phyloP scores from a whole-genome alignment of 2,888 invertebrate genomes.

The Eupithecia abbreviata region DNA sequence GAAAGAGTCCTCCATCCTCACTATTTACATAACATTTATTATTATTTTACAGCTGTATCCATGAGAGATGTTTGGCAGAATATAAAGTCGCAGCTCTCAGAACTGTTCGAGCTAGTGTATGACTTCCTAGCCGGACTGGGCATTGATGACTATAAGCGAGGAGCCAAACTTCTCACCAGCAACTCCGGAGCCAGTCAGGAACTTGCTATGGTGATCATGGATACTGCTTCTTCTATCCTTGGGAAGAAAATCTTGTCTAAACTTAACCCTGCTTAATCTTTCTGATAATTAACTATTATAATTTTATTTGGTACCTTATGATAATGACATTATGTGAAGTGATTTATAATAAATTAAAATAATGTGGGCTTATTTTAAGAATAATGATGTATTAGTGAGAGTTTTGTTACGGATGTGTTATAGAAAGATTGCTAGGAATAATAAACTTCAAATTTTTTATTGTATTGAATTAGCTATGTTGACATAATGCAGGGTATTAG shows the following conservation, averaged over 20 bases:
- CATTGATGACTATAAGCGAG: conserved; percentile 66
- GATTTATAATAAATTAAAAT: neutral
- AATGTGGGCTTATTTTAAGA: neutral
- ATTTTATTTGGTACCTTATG: neutral
- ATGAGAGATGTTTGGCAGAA: conserved; percentile 75
- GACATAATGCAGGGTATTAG: neutral
- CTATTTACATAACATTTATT: neutral
- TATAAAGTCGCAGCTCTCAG: conserved; percentile 62
- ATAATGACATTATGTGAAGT: neutral
- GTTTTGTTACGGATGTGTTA: neutral
- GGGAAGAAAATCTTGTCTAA: conserved; percentile 71
- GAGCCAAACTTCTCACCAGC: conserved; percentile 59
- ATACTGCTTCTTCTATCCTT: conserved; percentile 61
- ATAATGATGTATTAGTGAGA: neutral
- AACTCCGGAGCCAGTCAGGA: conserved; percentile 53
- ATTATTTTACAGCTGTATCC: conserved; percentile 63
- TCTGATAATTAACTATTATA: neutral
- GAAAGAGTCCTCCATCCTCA: neutral
- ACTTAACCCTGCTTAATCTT: conserved; percentile 42
- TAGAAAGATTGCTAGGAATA: neutral
- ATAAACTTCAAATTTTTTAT: neutral
- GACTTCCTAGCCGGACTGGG: conserved; percentile 74
- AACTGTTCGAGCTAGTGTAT: conserved; percentile 72
- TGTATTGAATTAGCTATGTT: neutral
- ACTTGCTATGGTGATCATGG: conserved; percentile 65